Conservation (phyloP, 2,797 vertebrate genomes). For the Balearica regulorum region DNA sequence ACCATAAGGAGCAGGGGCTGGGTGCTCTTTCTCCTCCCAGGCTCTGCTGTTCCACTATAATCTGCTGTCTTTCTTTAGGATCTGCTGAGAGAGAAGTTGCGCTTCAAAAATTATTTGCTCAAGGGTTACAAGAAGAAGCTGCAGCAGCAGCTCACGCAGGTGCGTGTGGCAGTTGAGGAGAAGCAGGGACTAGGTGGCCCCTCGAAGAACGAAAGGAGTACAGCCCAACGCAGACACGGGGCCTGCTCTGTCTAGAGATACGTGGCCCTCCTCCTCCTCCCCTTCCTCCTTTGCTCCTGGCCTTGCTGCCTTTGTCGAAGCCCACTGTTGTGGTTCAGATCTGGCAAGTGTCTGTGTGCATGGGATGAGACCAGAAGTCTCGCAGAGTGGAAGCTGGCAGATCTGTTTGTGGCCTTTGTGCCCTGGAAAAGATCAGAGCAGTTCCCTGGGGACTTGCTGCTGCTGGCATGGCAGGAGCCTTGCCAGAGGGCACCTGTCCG, state of each 20-base stretch:
- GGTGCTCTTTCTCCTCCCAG: background rate
- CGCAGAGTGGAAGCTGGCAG: background rate
- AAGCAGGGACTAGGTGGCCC: background rate
- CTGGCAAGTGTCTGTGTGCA: background rate
- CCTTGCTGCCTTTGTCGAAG: background rate
- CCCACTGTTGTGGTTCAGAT: background rate
- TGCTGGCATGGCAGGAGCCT: background rate
- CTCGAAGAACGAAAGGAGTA: background rate
- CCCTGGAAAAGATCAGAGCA: background rate
- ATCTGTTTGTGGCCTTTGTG: background rate
- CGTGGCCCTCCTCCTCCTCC: background rate
- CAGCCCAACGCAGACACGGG: background rate
- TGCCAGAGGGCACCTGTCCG: background rate
- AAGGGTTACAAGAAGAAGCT: constrained; percentile 74
- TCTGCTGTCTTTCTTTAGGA: constrained; percentile 65
- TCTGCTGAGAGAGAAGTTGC: constrained; percentile 73
- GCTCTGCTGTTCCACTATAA: background rate
- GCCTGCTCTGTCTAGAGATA: background rate
- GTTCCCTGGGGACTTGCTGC: background rate
- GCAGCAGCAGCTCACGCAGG: constrained; percentile 74
- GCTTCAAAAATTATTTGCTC: constrained; percentile 73
- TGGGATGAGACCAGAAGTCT: background rate
- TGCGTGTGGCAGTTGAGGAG: background rate
- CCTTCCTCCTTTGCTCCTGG: background rate
- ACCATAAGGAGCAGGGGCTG: background rate